Conservation (phyloP, 2,113 vertebrate species). For the Hippocampus barbouri region DNA sequence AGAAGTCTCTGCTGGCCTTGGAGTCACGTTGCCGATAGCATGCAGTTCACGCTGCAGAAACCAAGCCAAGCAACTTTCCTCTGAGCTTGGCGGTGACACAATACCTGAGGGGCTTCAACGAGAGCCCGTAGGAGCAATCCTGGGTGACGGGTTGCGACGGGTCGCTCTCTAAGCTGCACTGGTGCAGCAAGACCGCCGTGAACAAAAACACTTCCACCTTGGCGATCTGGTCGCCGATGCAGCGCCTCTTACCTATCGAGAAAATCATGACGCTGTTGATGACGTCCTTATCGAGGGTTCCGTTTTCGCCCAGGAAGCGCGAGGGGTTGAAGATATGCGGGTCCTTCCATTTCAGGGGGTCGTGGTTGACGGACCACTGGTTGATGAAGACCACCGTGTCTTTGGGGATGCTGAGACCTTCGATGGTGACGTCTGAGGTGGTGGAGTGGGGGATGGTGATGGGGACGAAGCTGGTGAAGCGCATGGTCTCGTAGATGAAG, state of each 20-base stretch:
- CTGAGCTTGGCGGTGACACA: slow-evolving; percentile 67
- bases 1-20: slow-evolving; percentile 44
- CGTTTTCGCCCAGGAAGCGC: slow-evolving; percentile 73
- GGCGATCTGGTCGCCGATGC: slow-evolving; percentile 79
- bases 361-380: slow-evolving; percentile 87
- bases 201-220: slow-evolving; percentile 81
- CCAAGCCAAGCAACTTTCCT: slow-evolving; percentile 67
- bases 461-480: slow-evolving; percentile 84
- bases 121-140: slow-evolving; percentile 74
- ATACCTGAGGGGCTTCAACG: slow-evolving; percentile 72
- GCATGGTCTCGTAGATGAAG: slow-evolving; percentile 82
- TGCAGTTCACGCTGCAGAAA: slow-evolving; percentile 68
- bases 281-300: slow-evolving; percentile 68
- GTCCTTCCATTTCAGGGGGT: slow-evolving; percentile 77
- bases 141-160: slow-evolving; percentile 63
- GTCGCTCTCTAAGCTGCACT: slow-evolving; percentile 75
- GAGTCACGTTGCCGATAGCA: slow-evolving; percentile 40
- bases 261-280: slow-evolving; percentile 78
- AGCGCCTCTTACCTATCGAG: slow-evolving; percentile 79
- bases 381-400: slow-evolving; percentile 85
- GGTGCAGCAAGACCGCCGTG: slow-evolving; percentile 77
- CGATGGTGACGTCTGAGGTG: slow-evolving; percentile 76
- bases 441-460: slow-evolving; percentile 86
- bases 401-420: slow-evolving; percentile 79
- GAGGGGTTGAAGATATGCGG: slow-evolving; percentile 76